Base-by-base conservation (phyloP, 2,113 vertebrate genomes). In the Urocolius indicus region DNA sequence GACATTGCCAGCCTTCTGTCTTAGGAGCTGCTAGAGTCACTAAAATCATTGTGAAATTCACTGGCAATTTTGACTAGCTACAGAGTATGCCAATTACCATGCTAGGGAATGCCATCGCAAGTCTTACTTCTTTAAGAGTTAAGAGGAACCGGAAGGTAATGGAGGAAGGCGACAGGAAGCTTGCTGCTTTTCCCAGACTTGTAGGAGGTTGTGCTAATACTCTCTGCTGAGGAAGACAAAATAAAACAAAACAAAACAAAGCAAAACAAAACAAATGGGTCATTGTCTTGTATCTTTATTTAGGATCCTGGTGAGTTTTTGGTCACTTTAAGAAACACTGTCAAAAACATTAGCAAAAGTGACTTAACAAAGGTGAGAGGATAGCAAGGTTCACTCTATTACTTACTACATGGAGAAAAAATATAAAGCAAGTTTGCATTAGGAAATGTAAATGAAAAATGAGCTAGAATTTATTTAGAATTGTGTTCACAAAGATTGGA, bases 111-210 rank as follows among this genome's bases (percentile, higher is more conserved):
- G 4, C 12, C 21, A 13, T 3, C n/a, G 54, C 1, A 16, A 34
- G 26, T 36, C 21, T 34, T 34, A 2, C 7, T 58, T 48, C 26
- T 43, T 49, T 22, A 10, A 52, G 5, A 36, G 11, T 29, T 55
- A 41, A 0, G 0, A 17, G 15, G 48, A 43, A 45, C 46, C 16
- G 30, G 7, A 67, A 55, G 19, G 26, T 32, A 54, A 43, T 8
- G 24, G 54, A 26, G 19, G 26, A 61, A 55, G 38, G 32, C 15
- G n/a, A 65, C 13, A 30, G 29, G 13, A 1, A 63, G 18, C 27
- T 22, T 62, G 13, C 26, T 0, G 0, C 11, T 51, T 45, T 16
- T 16, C 38, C 27, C 32, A 13, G 16, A 24, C 29, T 16, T 14
- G 21, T 3, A 38, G 62, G 14, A 63, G 23, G 32, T 20, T 26